Conservation (phyloP, 2,888 invertebrate genomes). For the Lissocephala sabroskyi region DNA sequence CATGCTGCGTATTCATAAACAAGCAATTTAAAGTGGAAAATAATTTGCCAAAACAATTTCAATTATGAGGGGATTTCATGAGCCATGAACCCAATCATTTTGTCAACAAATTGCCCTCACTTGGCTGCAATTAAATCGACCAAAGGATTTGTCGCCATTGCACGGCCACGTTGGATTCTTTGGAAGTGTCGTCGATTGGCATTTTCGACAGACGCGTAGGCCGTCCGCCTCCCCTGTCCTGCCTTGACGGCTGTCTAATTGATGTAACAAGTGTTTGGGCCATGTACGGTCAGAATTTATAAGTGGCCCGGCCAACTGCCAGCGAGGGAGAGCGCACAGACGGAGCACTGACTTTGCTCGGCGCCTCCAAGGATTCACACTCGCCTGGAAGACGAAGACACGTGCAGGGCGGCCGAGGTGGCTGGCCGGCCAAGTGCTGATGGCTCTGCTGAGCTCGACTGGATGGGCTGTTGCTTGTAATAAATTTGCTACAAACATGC, state of each 20-base stretch:
- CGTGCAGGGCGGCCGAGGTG: not conserved
- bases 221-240: too few relatives aligned
- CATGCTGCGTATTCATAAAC: not conserved
- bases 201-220: too few relatives aligned
- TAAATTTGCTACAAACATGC: constrained; percentile 62
- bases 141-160: too few relatives aligned
- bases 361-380: constrained; percentile 44
- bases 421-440: constrained; percentile 43
- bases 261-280: constrained; percentile 70
- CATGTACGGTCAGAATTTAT: constrained; percentile 64
- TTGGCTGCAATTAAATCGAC: too few relatives aligned
- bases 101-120: too few relatives aligned
- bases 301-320: constrained; percentile 44
- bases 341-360: constrained; percentile 1
- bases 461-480: constrained; percentile 55
- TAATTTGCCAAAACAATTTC: constrained; percentile 42
- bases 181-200: too few relatives aligned
- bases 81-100: too few relatives aligned
- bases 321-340: too few relatives aligned
- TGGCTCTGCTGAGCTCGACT: constrained; percentile 56
- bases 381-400: constrained; percentile 45
- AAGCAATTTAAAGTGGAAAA: constrained; percentile 28
- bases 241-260: constrained; percentile 60
- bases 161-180: too few relatives aligned
- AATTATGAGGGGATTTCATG: constrained; percentile 44